Base-by-base conservation (phyloP, 2,888 invertebrate genomes). In the Drymonia ruficornis region DNA sequence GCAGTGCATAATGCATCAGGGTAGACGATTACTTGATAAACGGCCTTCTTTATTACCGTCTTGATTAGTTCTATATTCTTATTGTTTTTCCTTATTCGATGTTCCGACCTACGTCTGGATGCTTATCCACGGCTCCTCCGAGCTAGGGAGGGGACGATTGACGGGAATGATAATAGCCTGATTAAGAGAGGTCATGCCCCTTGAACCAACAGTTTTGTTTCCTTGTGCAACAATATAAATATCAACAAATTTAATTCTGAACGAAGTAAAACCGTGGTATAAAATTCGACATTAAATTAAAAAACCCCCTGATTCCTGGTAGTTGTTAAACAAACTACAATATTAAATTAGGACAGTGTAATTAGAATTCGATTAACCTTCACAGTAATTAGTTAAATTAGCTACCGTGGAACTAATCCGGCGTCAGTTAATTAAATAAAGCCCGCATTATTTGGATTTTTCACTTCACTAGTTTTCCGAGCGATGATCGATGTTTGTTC, bases 151-250 rank as follows among this genome's bases (percentile, higher is more conserved):
- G 59, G 63, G 53, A 71, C 72, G 74, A 74, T 77, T 78, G 70
- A 73, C 79, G 76, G 64, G 87, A 89, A 88, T 87, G 82, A 86
- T 87, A 88, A 89, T 85, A 70, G 81, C 80, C 85, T 88, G 84
- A 89, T 89, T 88, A 87, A 83, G 81, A 81, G 78, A 79, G 84
- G 81, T 84, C 84, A 84, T 82, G 83, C 82, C 78, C 76, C 63
- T 70, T 71, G 65, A 70, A 60, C 66, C 70, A 63, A 70, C 66
- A 78, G 74, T 72, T 76, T 56, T 63, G 70, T 67, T 69, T 70
- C 62, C 56, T 50, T 43, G 28, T 51, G 52, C 31, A 42, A 18
- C 8, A 18, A 42, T 2, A 36, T 13, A 36, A 23, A 13, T 36
- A 12, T 2, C 4, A 12, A 9, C 13, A 31, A 31, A 31, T 5